Conservation (phyloP, 2,797 vertebrate genomes). For the Pseudocheirus occidentalis region DNA sequence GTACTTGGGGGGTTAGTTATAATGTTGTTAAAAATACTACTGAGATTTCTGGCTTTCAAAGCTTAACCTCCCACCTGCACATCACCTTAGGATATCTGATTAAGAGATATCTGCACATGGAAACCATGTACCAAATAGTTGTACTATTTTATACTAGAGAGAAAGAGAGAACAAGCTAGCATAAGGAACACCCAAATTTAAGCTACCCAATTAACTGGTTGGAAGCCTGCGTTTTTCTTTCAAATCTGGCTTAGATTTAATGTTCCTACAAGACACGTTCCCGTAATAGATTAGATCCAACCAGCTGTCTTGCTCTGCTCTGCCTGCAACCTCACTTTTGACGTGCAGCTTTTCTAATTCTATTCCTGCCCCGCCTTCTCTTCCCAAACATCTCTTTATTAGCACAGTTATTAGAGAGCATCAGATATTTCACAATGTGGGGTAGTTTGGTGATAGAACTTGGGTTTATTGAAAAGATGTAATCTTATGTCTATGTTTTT, state of each 20-base stretch:
- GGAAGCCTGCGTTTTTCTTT: neutral
- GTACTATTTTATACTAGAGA: slow-evolving; percentile 32
- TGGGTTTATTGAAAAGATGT: slow-evolving; percentile 57
- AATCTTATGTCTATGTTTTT: slow-evolving; percentile 40
- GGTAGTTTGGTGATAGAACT: slow-evolving; percentile 25
- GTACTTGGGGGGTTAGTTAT: slow-evolving; percentile 82
- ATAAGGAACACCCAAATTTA: neutral
- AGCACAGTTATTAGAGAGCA: slow-evolving; percentile 19
- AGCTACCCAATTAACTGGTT: neutral
- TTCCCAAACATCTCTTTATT: slow-evolving; percentile 1
- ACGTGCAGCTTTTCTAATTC: neutral
- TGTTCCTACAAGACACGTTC: neutral
- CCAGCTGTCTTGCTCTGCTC: neutral
- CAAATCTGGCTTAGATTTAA: slow-evolving; percentile 21
- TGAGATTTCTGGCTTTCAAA: slow-evolving; percentile 42
- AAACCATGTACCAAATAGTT: slow-evolving; percentile 16
- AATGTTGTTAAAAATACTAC: slow-evolving; percentile 50
- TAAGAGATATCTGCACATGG: slow-evolving; percentile 27
- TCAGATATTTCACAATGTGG: accelerated
- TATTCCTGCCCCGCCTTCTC: neutral
- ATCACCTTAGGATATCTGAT: slow-evolving; percentile 52
- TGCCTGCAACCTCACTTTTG: neutral
- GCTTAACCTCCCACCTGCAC: slow-evolving; percentile 38
- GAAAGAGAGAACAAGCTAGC: neutral
- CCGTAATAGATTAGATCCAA: neutral